Conservation (phyloP, 2,113 vertebrate species). For the Scopus umbretta region DNA sequence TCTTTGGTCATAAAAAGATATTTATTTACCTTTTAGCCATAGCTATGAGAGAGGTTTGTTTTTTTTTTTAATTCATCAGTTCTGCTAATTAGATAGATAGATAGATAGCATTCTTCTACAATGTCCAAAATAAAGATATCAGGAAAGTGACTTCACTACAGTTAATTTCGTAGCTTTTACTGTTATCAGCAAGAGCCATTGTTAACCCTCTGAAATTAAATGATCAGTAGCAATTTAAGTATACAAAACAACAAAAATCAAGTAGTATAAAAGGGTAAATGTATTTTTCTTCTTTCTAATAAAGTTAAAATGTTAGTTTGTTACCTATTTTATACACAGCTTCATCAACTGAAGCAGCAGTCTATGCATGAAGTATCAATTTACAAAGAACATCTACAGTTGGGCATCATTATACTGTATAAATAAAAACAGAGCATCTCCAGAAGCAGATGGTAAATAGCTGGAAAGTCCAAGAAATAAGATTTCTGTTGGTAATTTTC, state of each 20-base stretch:
- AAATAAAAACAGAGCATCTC: neutral
- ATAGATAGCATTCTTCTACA: neutral
- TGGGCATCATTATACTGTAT: neutral
- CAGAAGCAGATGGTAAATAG: slow-evolving; percentile 20
- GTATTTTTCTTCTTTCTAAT: neutral
- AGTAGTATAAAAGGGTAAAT: neutral
- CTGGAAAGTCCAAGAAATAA: slow-evolving; percentile 7
- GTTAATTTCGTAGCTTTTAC: neutral
- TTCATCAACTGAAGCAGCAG: neutral
- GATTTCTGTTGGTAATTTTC: neutral
- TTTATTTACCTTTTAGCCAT: neutral
- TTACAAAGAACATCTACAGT: neutral
- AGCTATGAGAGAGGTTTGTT: neutral
- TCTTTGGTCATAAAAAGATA: neutral
- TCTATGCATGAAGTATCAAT: neutral
- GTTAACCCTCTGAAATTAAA: neutral
- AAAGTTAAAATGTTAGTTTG: neutral
- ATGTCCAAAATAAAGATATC: neutral
- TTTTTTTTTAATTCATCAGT: neutral
- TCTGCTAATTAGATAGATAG: neutral
- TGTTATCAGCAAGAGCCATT: neutral
- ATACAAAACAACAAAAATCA: neutral
- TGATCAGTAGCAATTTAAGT: neutral
- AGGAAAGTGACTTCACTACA: neutral
- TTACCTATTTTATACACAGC: neutral